A percentile compares a stretch with the other conserved stretches of the same genome.
Evolutionary conservation across 1,140 invertebrate species (phyloP).

Genomic region (Zophobas morio): DNA sequence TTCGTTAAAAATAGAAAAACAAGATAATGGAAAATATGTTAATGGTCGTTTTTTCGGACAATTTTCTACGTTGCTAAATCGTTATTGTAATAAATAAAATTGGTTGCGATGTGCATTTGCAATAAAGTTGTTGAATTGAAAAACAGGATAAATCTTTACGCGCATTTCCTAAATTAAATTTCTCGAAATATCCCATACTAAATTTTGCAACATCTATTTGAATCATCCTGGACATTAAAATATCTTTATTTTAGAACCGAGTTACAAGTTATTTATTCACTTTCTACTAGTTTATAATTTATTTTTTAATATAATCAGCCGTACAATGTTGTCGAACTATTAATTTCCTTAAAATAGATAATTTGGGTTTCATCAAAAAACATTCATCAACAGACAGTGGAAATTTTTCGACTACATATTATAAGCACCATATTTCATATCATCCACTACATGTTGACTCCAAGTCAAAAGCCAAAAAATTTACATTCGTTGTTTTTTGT

Average conservation of each 20-base stretch:
- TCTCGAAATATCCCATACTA: slow-evolving; percentile 9
- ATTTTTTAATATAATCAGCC: no score
- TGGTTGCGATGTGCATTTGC: neutral
- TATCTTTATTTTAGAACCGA: slow-evolving; percentile 1
- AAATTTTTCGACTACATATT: no score
- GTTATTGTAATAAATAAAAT: neutral
- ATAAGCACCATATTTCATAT: no score
- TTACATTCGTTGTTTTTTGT: no score
- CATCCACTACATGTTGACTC: no score
- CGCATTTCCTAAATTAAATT: slow-evolving; percentile 8
- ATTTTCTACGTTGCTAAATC: neutral
- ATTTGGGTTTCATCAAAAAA: no score
- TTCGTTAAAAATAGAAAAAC: neutral
- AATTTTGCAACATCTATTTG: slow-evolving; percentile 17
- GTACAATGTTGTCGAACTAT: no score
- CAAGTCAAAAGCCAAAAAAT: no score
- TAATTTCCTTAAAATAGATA: no score
- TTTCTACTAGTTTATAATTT: neutral
- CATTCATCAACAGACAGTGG: no score
- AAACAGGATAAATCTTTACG: slow-evolving; percentile 28
- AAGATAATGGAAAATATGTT: neutral
- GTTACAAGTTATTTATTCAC: neutral
- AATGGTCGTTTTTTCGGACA: neutral
- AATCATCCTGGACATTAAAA: slow-evolving; percentile 28
- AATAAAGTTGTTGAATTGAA: slow-evolving; percentile 7